phyloP scores from a whole-genome alignment of 2,888 invertebrate genomes.

The Mythimna lalbum region DNA sequence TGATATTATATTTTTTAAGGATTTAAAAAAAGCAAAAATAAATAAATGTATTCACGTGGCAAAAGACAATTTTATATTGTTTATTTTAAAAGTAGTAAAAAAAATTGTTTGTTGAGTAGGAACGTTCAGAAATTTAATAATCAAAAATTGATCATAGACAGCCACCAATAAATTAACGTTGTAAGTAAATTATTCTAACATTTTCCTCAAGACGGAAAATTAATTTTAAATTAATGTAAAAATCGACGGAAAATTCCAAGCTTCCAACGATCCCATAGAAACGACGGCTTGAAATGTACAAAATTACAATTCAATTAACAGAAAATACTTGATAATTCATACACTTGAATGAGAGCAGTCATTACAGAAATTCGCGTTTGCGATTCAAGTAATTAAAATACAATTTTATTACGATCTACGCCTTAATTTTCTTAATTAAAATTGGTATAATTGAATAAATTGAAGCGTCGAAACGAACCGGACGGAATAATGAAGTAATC shows the following conservation, averaged over 20 bases:
- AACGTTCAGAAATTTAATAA: not conserved
- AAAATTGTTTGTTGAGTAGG: too few species aligned
- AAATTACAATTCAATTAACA: slow-evolving; percentile 58
- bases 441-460: slow-evolving; percentile 69
- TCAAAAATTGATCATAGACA: not conserved
- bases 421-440: slow-evolving; percentile 75
- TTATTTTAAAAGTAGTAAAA: too few species aligned
- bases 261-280: not conserved
- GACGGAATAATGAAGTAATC: slow-evolving; percentile 63
- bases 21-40: too few species aligned
- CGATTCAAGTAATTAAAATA: slow-evolving; percentile 64
- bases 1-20: too few species aligned
- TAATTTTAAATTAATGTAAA: slow-evolving; percentile 13
- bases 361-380: slow-evolving; percentile 57
- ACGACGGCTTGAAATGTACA: slow-evolving; percentile 24
- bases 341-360: slow-evolving; percentile 57
- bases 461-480: slow-evolving; percentile 64
- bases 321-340: slow-evolving; percentile 59
- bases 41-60: too few species aligned
- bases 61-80: too few species aligned
- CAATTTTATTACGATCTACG: slow-evolving; percentile 68
- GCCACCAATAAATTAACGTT: not conserved
- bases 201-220: slow-evolving; percentile 8
- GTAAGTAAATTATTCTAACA: slow-evolving; percentile 12
- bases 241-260: slow-evolving; percentile 14